phyloP scores from a whole-genome alignment of 2,113 vertebrate species.

The Cnemophilus loriae region DNA sequence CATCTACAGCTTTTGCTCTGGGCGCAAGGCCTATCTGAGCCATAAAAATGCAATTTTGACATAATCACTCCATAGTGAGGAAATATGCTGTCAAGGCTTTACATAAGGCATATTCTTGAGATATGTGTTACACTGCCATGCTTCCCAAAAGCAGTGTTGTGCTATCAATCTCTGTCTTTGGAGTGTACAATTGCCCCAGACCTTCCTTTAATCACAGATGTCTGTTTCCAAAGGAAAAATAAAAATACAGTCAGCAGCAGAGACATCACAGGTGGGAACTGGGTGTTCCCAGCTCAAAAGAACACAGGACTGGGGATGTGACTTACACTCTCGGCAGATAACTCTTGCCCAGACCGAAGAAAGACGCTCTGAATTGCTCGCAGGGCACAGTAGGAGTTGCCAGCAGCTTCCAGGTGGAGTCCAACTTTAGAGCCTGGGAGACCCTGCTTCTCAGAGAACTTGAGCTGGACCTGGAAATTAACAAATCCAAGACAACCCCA shows the following conservation, averaged over 20 bases:
- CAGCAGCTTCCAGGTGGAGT: slow-evolving; percentile 74
- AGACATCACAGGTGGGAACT: background rate
- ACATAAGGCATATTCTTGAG: background rate
- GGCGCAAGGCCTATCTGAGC: background rate
- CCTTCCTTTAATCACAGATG: background rate
- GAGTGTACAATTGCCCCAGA: background rate
- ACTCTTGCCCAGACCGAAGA: slow-evolving; percentile 57
- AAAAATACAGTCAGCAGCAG: background rate
- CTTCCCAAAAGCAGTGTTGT: background rate
- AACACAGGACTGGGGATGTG: background rate
- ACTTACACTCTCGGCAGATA: slow-evolving; percentile 60
- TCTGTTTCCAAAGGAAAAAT: background rate
- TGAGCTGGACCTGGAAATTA: slow-evolving; percentile 75
- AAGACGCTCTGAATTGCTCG: slow-evolving; percentile 80
- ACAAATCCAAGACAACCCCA: background rate
- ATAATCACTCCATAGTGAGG: background rate
- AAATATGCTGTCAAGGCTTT: background rate
- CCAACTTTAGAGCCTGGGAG: slow-evolving; percentile 71
- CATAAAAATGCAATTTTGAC: background rate
- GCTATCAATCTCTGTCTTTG: background rate
- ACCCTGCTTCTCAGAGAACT: slow-evolving; percentile 70
- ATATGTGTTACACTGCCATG: background rate
- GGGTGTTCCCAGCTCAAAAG: background rate
- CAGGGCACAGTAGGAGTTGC: slow-evolving; percentile 81
- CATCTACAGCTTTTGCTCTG: background rate